Evolutionary conservation across 2,888 invertebrate genomes (phyloP), one percentile per base, ranked within the genome.

Genomic region (Caradrina kadenii): DNA sequence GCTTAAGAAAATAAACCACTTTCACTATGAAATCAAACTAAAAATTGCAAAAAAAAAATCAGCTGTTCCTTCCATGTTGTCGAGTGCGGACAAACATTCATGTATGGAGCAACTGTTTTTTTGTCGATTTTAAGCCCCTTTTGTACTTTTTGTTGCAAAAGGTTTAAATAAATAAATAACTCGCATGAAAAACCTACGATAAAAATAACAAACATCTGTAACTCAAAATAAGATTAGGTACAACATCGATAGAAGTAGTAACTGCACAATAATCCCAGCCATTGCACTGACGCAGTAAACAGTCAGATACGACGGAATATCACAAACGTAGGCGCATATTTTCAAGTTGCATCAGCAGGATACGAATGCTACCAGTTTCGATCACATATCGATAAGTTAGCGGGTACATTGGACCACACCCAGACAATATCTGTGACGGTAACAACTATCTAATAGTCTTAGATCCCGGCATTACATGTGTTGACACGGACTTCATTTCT

Each of bases 401-500:
- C 78, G 50, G 65, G 66, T 68, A 66, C 52, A 58, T 49, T 62
- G 62, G 84, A 84, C 82, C 84, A 82, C 84, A 84, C 82, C 84
- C 73, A 76, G 68, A 74, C 82, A 73, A 61, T 67, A 55, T 71
- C 75, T 45, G 60, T 69, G 69, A 55, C 52, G 42, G 65, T 60
- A 63, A 69, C 70, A 75, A 71, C 73, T 70, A 73, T 73, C 66
- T 75, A 76, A 81, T 66, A 63, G 73, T 73, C 59, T 53, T 31
- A 55, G 31, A 62, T 65, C 61, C 71, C 56, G 69, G 69, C 48
- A 39, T 8, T 48, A 74, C 64, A 59, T 65, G 21, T 69, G 81
- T 78, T 50, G 72, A 87, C 87, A 87, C 45, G 83, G 79, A 73
- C 81, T 86, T 80, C 80, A 78, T 87, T 87, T 86, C 86, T 85